phyloP scores from a whole-genome alignment of 2,113 vertebrate species.

The Thunnus thynnus region DNA sequence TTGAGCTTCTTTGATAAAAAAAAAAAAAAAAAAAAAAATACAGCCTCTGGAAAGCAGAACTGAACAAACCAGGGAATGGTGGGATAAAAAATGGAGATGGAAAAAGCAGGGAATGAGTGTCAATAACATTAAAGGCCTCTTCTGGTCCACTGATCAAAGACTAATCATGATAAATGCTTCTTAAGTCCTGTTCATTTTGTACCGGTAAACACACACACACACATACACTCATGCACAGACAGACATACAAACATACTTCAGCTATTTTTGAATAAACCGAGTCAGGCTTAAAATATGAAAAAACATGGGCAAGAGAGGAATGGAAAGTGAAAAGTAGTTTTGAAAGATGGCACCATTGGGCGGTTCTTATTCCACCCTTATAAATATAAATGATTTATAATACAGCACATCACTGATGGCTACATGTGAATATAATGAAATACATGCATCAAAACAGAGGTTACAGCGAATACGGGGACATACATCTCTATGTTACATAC shows the following conservation, averaged over 20 bases:
- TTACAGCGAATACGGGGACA: constrained; percentile 28
- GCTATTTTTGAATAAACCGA: constrained; percentile 33
- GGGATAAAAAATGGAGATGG: constrained; percentile 67
- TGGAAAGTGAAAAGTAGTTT: constrained; percentile 31
- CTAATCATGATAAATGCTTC: constrained; percentile 81
- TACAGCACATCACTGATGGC: constrained; percentile 34
- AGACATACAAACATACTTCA: constrained; percentile 18
- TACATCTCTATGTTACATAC: constrained; percentile 41
- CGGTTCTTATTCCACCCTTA: constrained; percentile 31
- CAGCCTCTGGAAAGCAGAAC: constrained; percentile 45
- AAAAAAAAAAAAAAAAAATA: constrained; percentile 18
- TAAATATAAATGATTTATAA: constrained; percentile 47
- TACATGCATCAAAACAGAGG: constrained; percentile 54
- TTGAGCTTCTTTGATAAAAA: constrained; percentile 56
- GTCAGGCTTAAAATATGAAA: constrained; percentile 26
- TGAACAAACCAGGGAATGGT: constrained; percentile 30
- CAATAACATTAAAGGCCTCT: constrained; percentile 72
- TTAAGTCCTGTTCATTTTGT: constrained; percentile 60
- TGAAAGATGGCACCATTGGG: constrained; percentile 21
- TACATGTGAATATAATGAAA: constrained; percentile 51
- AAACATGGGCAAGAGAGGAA: constrained; percentile 9
- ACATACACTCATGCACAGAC: constrained; percentile 14
- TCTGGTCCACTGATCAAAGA: constrained; percentile 76
- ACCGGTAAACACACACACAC: constrained; percentile 26
- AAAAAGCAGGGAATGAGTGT: constrained; percentile 64